phyloP scores from a whole-genome alignment of 2,888 invertebrate genomes.

The Galerucella pusilla region DNA sequence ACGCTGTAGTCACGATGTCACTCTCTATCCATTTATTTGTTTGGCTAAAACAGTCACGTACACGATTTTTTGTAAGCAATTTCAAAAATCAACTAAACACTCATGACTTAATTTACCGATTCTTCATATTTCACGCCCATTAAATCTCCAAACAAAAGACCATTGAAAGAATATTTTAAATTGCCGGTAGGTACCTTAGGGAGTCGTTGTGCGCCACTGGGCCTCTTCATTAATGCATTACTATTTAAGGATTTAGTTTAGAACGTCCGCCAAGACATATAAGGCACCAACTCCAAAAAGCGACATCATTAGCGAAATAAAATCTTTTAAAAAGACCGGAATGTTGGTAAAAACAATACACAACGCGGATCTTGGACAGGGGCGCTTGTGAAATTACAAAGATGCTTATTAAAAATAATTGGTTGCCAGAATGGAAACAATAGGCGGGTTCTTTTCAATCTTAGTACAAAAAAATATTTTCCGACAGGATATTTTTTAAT shows the following conservation, averaged over 20 bases:
- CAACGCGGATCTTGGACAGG: slow-evolving; percentile 30
- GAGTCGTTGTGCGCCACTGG: slow-evolving; percentile 29
- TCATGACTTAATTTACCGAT: slow-evolving; percentile 1
- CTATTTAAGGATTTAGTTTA: slow-evolving; percentile 47
- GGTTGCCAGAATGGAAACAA: background rate
- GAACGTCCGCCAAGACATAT: slow-evolving; percentile 49
- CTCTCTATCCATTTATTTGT: no score
- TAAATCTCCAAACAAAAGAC: slow-evolving; percentile 19
- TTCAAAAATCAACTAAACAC: background rate
- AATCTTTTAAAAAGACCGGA: slow-evolving; percentile 49
- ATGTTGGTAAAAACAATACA: slow-evolving; percentile 50
- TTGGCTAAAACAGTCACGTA: background rate
- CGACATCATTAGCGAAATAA: slow-evolving; percentile 59
- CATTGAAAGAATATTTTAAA: background rate
- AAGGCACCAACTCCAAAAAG: slow-evolving; percentile 55
- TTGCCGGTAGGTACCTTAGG: background rate
- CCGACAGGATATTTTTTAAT: background rate
- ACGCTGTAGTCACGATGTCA: no score
- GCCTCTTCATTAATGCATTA: slow-evolving; percentile 38
- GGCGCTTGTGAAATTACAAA: slow-evolving; percentile 39
- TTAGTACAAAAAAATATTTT: background rate
- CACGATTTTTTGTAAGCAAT: background rate
- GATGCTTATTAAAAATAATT: slow-evolving; percentile 23
- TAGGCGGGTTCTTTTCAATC: background rate
- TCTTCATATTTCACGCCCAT: slow-evolving; percentile 2